These are phyloP conservation scores for Silurus meridionalis DNA, from an alignment of 2,113 vertebrate species.

Conservation along the genomic window DNA sequence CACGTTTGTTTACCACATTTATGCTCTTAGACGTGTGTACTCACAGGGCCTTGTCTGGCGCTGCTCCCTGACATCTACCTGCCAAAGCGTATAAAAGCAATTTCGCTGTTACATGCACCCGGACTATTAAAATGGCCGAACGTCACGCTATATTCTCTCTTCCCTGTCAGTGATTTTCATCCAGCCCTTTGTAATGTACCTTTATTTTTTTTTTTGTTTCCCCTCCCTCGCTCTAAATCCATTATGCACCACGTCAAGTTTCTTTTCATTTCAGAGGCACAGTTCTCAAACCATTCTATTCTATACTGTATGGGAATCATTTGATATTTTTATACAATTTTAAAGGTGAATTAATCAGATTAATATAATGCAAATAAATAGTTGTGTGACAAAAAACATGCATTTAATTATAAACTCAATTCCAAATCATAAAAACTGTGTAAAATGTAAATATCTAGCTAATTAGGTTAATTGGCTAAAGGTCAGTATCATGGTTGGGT, in stretches of 20 bases:
- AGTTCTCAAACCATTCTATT: not conserved
- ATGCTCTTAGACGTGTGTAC: conserved; percentile 74
- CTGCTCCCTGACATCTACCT: conserved; percentile 69
- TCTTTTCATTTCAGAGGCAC: not conserved
- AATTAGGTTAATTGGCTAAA: no score
- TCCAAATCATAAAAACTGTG: no score
- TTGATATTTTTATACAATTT: not conserved
- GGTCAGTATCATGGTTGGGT: no score
- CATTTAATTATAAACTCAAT: no score
- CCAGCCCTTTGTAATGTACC: conserved; percentile 2
- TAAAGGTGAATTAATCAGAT: not conserved
- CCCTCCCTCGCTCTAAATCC: not conserved
- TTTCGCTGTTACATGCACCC: conserved; percentile 67
- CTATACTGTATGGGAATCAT: not conserved
- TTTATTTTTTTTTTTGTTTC: no score
- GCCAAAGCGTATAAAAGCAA: conserved; percentile 74
- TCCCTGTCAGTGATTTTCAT: conserved; percentile 15
- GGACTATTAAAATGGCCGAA: conserved; percentile 62
- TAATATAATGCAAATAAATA: not conserved
- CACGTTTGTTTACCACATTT: conserved; percentile 72
- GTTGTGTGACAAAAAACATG: no score
- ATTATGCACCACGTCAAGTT: not conserved
- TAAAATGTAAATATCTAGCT: no score
- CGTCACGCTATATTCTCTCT: conserved; percentile 31
- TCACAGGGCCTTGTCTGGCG: conserved; percentile 69